Evolutionary conservation across 2,797 vertebrate species (phyloP).

Genomic region (Pagetopsis macropterus): DNA sequence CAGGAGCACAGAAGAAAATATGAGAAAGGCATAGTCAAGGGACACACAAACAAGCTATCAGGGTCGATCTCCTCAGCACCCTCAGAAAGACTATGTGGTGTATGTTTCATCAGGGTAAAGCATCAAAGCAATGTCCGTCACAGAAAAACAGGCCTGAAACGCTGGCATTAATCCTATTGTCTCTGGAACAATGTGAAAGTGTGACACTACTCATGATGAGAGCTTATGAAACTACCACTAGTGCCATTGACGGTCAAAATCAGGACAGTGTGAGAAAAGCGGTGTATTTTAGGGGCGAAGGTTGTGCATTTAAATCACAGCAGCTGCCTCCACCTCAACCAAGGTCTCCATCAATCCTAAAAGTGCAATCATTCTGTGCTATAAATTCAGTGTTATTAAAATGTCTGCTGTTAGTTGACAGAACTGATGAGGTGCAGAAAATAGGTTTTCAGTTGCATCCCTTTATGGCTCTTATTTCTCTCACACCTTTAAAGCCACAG

Average conservation of each 20-base stretch:
- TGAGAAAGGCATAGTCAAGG: conserved; percentile 43
- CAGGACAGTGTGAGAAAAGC: conserved; percentile 30
- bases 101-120: conserved; percentile 46
- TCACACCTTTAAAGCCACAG: not conserved
- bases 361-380: not conserved
- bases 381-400: not conserved
- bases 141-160: conserved; percentile 11
- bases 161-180: conserved; percentile 52
- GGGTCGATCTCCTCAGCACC: conserved; percentile 39
- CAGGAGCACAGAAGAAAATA: conserved; percentile 57
- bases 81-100: conserved; percentile 16
- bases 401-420: not conserved
- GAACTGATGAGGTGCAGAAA: too few relatives aligned
- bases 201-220: conserved; percentile 56
- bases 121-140: conserved; percentile 37
- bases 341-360: conserved; percentile 17
- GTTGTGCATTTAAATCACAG: conserved; percentile 26
- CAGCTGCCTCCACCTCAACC: conserved; percentile 14
- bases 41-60: conserved; percentile 56
- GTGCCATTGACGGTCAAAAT: conserved; percentile 26
- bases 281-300: conserved; percentile 11
- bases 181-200: conserved; percentile 38
- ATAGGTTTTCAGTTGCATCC: too few relatives aligned
- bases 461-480: not conserved
- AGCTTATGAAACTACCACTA: conserved; percentile 43